Percentiles rank a stretch among this genome's conserved stretches.
Conservation (phyloP, 2,113 vertebrate species). For the Eubucco bourcierii region DNA sequence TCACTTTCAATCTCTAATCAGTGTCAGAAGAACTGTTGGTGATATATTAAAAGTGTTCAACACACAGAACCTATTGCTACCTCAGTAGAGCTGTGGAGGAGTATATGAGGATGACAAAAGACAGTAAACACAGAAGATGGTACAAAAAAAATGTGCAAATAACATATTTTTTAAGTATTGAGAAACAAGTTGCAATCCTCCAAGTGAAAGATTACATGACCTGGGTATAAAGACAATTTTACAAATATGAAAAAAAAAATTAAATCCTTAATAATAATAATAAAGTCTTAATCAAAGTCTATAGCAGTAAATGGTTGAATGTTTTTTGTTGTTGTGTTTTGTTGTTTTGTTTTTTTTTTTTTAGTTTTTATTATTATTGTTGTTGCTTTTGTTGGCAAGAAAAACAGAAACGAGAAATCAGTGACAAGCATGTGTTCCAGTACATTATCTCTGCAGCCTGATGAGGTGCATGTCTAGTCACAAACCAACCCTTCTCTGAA, state of each 20-base stretch:
- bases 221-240: background rate
- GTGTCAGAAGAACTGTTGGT: background rate
- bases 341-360: no score
- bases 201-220: background rate
- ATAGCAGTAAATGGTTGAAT: background rate
- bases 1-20: background rate
- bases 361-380: no score
- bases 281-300: background rate
- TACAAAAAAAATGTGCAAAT: background rate
- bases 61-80: background rate
- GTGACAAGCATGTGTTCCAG: background rate
- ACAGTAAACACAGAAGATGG: background rate
- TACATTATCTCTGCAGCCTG: background rate
- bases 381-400: background rate
- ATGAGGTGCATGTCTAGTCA: fast-evolving
- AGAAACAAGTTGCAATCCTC: background rate
- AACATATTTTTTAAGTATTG: background rate
- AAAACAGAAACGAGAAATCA: background rate
- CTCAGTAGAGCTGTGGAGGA: background rate
- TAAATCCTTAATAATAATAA: background rate
- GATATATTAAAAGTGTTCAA: background rate
- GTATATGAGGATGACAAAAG: background rate
- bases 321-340: background rate
- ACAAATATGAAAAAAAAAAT: background rate
- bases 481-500: background rate